Base-by-base conservation (phyloP, 2,888 invertebrate genomes). In the Rhaphigaster nebulosa region DNA sequence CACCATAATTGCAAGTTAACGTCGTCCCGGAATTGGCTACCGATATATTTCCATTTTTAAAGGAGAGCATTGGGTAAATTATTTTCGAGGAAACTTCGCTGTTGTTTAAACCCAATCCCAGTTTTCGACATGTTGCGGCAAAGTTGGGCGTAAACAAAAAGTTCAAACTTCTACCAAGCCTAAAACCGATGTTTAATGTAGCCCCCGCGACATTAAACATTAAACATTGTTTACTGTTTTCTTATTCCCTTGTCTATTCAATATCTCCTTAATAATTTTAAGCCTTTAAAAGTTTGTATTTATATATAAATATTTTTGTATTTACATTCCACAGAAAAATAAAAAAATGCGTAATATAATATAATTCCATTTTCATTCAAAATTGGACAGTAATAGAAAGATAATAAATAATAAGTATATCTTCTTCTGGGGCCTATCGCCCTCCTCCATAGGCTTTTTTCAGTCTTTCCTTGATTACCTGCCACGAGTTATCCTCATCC, bases 41-140 rank as follows among this genome's bases (percentile, higher is more conserved):
- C 70, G 34, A 70, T 70, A 70, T 70, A 70, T 70, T 34, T 20
- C 70, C 70, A 34, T 34, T 70, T 70, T 34, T 5, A 20, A 70
- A 18, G 56, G 10, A 1, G n/a, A 29, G 65, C n/a, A 29, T 70
- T 34, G 34, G 70, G 12, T 34, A 34, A 70, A 70, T 70, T 70
- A 70, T 70, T 70, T 70, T 70, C 34, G 34, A 34, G 34, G 70
- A 70, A 70, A 70, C 70, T 70, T 70, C 6, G 34, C 70, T 70
- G 70, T 8, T 70, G 70, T 70, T 34, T 70, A 70, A 70, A 70
- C 70, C 70, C 70, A 70, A 70, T 70, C 34, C 70, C 70, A 70
- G 70, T 70, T 70, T 70, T 70, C 34, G 70, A 70, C 70, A 70
- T 70, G 70, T 70, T 34, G 70, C 34, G 20, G 70, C 20, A 70